Evolutionary conservation across 2,797 vertebrate species (phyloP).

Genomic region (Eulemur albifrons): DNA sequence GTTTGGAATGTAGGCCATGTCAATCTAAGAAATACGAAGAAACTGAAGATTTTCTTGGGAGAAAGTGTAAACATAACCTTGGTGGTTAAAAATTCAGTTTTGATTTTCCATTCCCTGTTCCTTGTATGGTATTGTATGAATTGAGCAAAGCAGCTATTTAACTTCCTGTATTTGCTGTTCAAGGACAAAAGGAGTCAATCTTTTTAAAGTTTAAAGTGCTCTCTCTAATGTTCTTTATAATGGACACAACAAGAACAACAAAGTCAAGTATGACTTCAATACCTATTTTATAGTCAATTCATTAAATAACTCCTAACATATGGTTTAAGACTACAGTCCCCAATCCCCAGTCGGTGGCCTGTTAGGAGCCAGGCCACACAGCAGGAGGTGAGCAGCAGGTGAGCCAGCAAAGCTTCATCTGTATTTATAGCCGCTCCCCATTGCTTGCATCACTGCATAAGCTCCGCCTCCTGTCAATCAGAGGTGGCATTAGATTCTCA

Average conservation of each 20-base stretch:
- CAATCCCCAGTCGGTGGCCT: no score
- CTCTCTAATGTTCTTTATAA: background rate
- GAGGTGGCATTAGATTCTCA: no score
- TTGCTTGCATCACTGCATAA: no score
- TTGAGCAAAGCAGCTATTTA: background rate
- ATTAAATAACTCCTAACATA: background rate
- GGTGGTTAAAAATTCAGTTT: background rate
- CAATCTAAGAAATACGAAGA: background rate
- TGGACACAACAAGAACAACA: background rate
- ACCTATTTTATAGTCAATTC: background rate
- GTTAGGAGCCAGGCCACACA: no score
- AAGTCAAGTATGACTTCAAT: background rate
- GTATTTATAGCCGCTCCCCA: no score
- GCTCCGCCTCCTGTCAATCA: no score
- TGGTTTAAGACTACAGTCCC: background rate
- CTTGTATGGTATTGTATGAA: background rate
- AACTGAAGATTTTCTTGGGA: background rate
- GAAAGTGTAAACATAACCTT: background rate
- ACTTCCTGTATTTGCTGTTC: background rate
- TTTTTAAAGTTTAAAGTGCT: background rate
- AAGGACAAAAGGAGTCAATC: background rate
- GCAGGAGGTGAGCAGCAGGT: no score
- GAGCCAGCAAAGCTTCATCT: no score
- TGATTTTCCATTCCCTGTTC: background rate
- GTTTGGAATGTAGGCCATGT: background rate